Percentiles rank a stretch among this genome's conserved stretches.
Evolutionary conservation across 2,888 invertebrate species (phyloP).

Genomic region (Gryllus longicercus): DNA sequence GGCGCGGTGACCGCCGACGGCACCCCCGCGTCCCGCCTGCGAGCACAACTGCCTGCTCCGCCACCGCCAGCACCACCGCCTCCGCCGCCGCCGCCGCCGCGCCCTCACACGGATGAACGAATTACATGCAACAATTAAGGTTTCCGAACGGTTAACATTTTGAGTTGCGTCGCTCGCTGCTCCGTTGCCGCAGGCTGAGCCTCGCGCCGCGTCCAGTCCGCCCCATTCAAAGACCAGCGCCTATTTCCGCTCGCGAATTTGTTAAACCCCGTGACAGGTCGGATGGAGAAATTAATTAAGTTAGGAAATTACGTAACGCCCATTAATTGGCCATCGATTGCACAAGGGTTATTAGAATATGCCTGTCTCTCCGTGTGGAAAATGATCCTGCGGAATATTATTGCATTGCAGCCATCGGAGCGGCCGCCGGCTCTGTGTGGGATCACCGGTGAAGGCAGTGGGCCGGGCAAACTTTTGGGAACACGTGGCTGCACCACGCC

Average conservation of each 20-base stretch:
- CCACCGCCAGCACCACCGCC: background rate
- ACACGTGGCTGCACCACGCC: too few species aligned
- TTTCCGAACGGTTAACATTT: constrained; percentile 17
- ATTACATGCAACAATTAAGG: constrained; percentile 17
- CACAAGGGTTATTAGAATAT: constrained; percentile 17
- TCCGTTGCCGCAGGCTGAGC: too few species aligned
- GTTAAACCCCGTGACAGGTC: constrained; percentile 10
- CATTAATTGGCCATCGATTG: constrained; percentile 17
- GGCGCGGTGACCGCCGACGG: too few species aligned
- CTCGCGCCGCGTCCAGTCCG: too few species aligned
- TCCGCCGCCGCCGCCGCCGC: background rate
- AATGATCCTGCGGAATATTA: constrained; percentile 17
- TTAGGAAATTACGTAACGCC: constrained; percentile 10
- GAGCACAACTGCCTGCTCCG: too few species aligned
- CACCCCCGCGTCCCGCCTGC: too few species aligned
- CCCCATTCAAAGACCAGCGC: background rate
- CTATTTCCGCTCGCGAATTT: background rate
- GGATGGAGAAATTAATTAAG: constrained; percentile 17
- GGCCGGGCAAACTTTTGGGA: too few species aligned
- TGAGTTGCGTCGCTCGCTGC: background rate
- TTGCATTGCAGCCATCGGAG: background rate
- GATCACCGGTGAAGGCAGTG: too few species aligned
- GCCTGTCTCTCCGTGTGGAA: constrained; percentile 7
- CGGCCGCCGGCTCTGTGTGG: too few species aligned
- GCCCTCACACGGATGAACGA: constrained; percentile 8